Percentiles rank a stretch among this genome's conserved stretches.
phyloP scores from a whole-genome alignment of 2,888 invertebrate species.

The Teleiodes luculella region DNA sequence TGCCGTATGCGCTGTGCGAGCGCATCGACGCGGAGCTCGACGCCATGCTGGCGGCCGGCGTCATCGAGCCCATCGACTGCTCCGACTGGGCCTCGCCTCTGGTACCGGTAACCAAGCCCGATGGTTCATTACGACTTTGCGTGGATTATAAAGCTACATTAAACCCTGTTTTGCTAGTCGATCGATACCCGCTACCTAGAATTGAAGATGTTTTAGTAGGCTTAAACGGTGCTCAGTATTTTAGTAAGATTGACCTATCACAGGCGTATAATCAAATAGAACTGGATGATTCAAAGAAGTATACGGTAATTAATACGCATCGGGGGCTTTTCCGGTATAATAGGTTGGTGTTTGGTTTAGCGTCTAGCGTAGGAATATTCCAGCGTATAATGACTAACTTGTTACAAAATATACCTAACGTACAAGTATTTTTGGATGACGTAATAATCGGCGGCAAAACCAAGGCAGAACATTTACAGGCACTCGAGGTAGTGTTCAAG shows the following conservation, averaged over 20 bases:
- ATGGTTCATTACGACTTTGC: slow-evolving; percentile 14
- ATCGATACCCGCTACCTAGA: neutral
- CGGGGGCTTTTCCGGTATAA: slow-evolving; percentile 15
- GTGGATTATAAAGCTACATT: slow-evolving; percentile 30
- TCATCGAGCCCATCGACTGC: slow-evolving; percentile 20
- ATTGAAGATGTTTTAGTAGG: slow-evolving; percentile 2
- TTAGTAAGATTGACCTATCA: slow-evolving; percentile 11
- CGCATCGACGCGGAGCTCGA: slow-evolving; percentile 22
- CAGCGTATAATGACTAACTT: slow-evolving; percentile 2
- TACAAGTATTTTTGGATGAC: slow-evolving; percentile 1
- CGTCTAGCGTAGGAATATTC: slow-evolving; percentile 14
- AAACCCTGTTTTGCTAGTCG: slow-evolving; percentile 14
- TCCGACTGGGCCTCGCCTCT: slow-evolving; percentile 16
- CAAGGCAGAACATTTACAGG: neutral
- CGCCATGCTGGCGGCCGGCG: slow-evolving; percentile 22
- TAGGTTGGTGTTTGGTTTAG: slow-evolving; percentile 10
- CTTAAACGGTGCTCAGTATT: neutral
- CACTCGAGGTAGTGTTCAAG: neutral
- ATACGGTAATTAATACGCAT: slow-evolving; percentile 7
- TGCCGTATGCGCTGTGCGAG: slow-evolving; percentile 16
- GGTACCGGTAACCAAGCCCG: slow-evolving; percentile 10
- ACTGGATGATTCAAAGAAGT: neutral
- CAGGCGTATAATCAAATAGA: slow-evolving; percentile 13
- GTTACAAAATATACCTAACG: slow-evolving; percentile 1
- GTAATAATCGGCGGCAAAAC: neutral